phyloP scores from a whole-genome alignment of 2,113 vertebrate genomes.

The Corythornis vintsioides region DNA sequence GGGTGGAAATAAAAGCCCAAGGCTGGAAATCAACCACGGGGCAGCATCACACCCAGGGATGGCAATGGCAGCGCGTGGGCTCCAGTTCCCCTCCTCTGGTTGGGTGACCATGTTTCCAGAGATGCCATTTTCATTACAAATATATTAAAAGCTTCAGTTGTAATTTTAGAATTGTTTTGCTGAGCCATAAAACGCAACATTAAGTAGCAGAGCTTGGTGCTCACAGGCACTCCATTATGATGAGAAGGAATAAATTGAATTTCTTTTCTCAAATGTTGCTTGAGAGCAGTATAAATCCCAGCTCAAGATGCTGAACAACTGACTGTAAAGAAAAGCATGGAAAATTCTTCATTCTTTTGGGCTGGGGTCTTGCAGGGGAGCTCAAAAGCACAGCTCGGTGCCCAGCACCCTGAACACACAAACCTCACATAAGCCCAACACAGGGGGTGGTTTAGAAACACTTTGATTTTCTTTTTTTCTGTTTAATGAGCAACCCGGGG shows the following conservation, averaged over 20 bases:
- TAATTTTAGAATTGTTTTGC: slow-evolving; percentile 44
- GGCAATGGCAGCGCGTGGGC: neutral
- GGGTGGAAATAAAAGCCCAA: neutral
- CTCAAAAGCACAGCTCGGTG: neutral
- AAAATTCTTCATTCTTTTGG: neutral
- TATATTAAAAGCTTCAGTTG: slow-evolving; percentile 17
- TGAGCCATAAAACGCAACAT: slow-evolving; percentile 33
- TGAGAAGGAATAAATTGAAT: slow-evolving; percentile 37
- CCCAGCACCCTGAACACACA: neutral
- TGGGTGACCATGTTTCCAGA: neutral
- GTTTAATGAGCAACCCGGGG: neutral
- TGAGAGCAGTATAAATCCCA: slow-evolving; percentile 19
- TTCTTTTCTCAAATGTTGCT: slow-evolving; percentile 47
- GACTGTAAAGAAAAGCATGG: neutral
- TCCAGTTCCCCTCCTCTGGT: neutral
- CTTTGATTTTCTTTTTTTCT: neutral
- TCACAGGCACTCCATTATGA: slow-evolving; percentile 1
- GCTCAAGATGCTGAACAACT: neutral
- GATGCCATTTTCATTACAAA: slow-evolving; percentile 14
- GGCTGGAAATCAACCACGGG: neutral
- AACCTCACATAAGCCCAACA: neutral
- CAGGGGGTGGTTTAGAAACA: neutral
- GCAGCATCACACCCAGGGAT: neutral
- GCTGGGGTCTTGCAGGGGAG: neutral
- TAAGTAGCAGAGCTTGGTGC: slow-evolving; percentile 29